Base-by-base conservation (phyloP, 1,140 invertebrate species). In the Copidosoma floridanum region DNA sequence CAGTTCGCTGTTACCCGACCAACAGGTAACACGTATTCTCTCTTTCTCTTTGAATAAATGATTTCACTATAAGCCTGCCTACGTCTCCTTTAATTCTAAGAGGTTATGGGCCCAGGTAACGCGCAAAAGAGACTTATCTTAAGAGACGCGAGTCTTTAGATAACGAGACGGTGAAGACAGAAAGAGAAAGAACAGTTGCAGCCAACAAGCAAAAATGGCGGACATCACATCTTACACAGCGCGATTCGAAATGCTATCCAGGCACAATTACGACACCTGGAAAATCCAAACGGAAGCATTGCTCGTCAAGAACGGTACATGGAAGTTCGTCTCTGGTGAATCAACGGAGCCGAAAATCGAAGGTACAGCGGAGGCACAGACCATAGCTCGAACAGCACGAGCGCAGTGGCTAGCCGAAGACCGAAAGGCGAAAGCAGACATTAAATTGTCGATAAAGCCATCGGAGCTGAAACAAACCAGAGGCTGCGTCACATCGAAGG, bases 221-320 rank as follows among this genome's bases (percentile, higher is more conserved):
- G 23, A 50, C 35, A 38, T 32, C 18, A 8, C 26, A 7, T 20
- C n/a, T 1, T 52, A 57, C 14, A 18, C 54, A 3, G 21, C 20
- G 12, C 44, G 51, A 0, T 59, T 56, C 38, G 59, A 67, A 41
- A 16, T 29, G 0, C 27, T 67, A 2, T 37, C 27, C 5, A 58
- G 44, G 12, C 53, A 65, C 1, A 65, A 68, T 43, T 65, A 63
- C 14, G 61, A 68, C 12, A 68, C 65, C 0, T 68, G 65, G 65
- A 12, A 16, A 41, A 62, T 68, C 1, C 67, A 68, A 43, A 51
- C 53, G 1, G 32, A 66, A 47, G 64, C 66, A 3, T 21, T 66
- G 0, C 27, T 67, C 1, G 54, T 41, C 2, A 57, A 51, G 29
- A 65, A 61, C 16, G 64, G 37, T 24, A 44, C 57, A 8, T 66